Evolutionary conservation across 1,140 invertebrate genomes (phyloP).

Genomic region (Goniozus legneri): DNA sequence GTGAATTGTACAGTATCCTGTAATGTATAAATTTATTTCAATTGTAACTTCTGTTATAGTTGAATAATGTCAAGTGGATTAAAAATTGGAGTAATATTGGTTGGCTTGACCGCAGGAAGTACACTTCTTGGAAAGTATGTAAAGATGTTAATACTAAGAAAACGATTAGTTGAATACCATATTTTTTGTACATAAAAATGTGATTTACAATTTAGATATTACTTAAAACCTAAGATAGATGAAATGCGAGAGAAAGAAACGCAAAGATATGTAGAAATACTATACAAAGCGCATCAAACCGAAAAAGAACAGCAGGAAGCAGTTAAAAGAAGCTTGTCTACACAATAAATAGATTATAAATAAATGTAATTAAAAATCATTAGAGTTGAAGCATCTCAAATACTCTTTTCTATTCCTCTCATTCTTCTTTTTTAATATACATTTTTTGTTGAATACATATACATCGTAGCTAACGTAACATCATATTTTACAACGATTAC

Average conservation of each 20-base stretch:
- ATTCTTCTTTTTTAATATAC: constrained; percentile 6
- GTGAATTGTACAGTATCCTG: not conserved
- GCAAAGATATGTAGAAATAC: constrained; percentile 2
- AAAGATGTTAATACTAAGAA: not conserved
- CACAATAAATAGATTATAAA: not conserved
- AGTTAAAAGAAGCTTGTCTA: not conserved
- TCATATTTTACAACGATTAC: constrained; percentile 36
- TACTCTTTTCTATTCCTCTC: too few relatives aligned
- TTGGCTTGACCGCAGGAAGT: too few relatives aligned
- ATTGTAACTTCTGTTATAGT: not conserved
- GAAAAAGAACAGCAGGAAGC: not conserved
- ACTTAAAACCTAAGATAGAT: too few relatives aligned
- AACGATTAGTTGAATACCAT: not conserved
- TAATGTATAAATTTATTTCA: not conserved
- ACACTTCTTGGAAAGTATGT: not conserved
- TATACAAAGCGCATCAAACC: constrained; percentile 11
- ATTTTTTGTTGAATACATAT: constrained; percentile 5
- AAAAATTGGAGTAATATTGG: too few relatives aligned
- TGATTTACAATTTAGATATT: too few relatives aligned
- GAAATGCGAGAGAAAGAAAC: too few relatives aligned
- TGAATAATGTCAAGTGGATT: not conserved
- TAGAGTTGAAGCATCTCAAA: too few relatives aligned
- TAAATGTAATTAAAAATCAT: too few relatives aligned
- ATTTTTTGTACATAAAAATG: accelerated
- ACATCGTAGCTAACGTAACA: constrained; percentile 5